These are phyloP conservation scores for Corythaixoides concolor DNA, from an alignment of 2,113 vertebrate species.

Conservation along the genomic window DNA sequence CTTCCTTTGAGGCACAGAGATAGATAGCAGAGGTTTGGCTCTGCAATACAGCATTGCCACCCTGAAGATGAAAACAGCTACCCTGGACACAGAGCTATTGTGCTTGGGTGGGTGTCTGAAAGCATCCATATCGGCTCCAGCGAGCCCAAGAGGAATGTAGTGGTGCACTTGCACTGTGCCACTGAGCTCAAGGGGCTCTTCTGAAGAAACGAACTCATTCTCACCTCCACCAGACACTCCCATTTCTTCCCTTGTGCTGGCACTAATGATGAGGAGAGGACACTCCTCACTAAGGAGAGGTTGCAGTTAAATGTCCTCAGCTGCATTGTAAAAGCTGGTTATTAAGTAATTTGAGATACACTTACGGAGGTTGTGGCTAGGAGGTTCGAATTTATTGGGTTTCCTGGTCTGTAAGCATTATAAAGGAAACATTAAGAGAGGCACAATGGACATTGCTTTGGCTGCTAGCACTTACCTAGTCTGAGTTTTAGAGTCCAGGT, in stretches of 20 bases:
- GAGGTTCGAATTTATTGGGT: neutral
- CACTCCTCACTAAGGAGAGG: too few species aligned
- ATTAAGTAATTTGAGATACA: neutral
- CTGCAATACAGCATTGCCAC: neutral
- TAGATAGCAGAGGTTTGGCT: neutral
- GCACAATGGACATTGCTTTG: neutral
- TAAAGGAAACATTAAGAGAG: neutral
- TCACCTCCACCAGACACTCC: neutral
- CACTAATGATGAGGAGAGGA: neutral
- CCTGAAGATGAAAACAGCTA: neutral
- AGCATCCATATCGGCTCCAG: accelerated
- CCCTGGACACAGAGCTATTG: neutral
- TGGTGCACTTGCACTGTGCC: neutral
- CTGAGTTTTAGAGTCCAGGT: neutral
- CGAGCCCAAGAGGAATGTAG: neutral
- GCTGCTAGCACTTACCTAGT: neutral
- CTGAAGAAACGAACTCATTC: neutral
- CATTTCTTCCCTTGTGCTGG: neutral
- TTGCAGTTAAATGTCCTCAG: neutral
- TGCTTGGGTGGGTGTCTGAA: neutral
- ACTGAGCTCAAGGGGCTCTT: neutral
- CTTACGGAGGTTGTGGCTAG: neutral
- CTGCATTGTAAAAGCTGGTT: neutral
- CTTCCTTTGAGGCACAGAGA: neutral
- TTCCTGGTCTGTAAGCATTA: neutral